These are phyloP conservation scores for Sakesphorus luctuosus DNA, from an alignment of 2,113 vertebrate genomes.

Conservation along the genomic window DNA sequence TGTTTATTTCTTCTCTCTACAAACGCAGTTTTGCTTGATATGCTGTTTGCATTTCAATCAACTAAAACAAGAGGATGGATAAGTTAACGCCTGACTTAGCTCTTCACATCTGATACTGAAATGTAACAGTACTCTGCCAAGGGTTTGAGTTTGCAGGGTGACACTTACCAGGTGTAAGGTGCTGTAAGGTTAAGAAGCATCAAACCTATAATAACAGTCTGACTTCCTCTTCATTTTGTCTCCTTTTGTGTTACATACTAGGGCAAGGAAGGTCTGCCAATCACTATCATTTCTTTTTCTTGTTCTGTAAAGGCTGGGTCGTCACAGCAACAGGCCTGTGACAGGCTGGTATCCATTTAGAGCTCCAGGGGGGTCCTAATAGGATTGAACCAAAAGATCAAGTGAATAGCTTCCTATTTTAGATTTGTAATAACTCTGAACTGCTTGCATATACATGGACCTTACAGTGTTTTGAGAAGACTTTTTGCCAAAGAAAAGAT, in stretches of 20 bases:
- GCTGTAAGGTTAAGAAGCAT: conserved; percentile 86
- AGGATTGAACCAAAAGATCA: conserved; percentile 86
- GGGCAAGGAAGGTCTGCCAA: conserved; percentile 89
- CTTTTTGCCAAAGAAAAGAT: conserved; percentile 74
- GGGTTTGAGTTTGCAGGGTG: conserved; percentile 51
- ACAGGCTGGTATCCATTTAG: conserved; percentile 82
- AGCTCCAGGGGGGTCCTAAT: conserved; percentile 86
- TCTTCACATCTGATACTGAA: neutral
- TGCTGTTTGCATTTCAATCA: conserved; percentile 51
- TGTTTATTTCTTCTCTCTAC: neutral
- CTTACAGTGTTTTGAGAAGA: conserved; percentile 74
- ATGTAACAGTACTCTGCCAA: neutral
- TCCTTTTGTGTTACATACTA: conserved; percentile 86
- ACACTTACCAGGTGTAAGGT: conserved; percentile 82
- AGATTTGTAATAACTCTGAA: conserved; percentile 79
- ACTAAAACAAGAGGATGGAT: neutral
- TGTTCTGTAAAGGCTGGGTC: conserved; percentile 83
- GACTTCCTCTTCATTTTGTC: conserved; percentile 91
- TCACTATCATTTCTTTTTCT: conserved; percentile 83
- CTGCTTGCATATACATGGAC: conserved; percentile 80
- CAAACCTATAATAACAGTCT: conserved; percentile 83
- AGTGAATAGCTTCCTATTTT: conserved; percentile 83
- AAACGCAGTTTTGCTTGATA: neutral
- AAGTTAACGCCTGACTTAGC: conserved; percentile 20
- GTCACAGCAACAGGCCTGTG: conserved; percentile 87